Evolutionary conservation across 1,140 invertebrate species (phyloP).

Genomic region (Geopemphigus sp.): DNA sequence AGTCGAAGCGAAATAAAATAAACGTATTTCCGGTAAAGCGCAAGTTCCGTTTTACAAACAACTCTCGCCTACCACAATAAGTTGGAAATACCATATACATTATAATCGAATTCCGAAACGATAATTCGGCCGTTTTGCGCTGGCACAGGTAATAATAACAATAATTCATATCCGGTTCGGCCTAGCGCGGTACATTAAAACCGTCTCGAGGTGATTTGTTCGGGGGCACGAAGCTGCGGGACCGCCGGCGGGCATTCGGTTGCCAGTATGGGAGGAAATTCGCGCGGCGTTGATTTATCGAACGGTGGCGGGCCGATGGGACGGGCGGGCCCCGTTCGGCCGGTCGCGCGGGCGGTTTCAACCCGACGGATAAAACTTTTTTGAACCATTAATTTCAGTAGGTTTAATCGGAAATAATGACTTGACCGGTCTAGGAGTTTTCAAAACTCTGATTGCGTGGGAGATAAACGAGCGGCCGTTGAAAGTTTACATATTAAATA

Average conservation of each 20-base stretch:
- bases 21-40: too few species aligned
- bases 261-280: constrained; percentile 13
- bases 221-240: too few species aligned
- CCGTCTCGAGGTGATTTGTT: constrained; percentile 13
- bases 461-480: constrained; percentile 37
- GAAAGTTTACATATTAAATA: constrained; percentile 49
- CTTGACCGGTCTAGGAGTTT: constrained; percentile 40
- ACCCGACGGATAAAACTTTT: constrained; percentile 36
- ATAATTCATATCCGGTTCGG: too few species aligned
- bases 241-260: not conserved
- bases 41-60: too few species aligned
- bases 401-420: constrained; percentile 40
- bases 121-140: too few species aligned
- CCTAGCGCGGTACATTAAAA: not conserved
- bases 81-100: too few species aligned
- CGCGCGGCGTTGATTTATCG: constrained; percentile 37
- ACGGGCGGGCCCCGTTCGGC: too few species aligned
- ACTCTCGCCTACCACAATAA: too few species aligned
- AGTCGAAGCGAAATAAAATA: too few species aligned
- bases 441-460: constrained; percentile 42
- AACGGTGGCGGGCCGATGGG: too few species aligned
- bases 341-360: not conserved
- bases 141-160: too few species aligned
- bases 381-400: constrained; percentile 44
- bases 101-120: too few species aligned